These are phyloP conservation scores for Platanista minor DNA, from an alignment of 2,113 vertebrate species.

Conservation along the genomic window DNA sequence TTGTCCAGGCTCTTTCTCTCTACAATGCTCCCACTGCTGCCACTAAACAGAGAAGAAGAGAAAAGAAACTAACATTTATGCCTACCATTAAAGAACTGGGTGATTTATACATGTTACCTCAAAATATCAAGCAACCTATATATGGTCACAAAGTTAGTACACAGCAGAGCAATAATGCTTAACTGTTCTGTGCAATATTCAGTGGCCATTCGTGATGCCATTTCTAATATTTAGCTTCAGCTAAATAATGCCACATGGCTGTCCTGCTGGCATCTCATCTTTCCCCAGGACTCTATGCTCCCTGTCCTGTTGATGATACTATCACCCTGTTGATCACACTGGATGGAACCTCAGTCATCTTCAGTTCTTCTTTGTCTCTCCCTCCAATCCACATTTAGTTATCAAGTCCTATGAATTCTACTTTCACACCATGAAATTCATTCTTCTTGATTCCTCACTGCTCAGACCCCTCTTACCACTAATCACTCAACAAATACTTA, in stretches of 20 bases:
- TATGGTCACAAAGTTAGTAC: background rate
- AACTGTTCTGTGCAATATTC: background rate
- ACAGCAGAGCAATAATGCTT: background rate
- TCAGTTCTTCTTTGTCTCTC: background rate
- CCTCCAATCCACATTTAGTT: background rate
- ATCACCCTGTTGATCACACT: background rate
- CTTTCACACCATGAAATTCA: background rate
- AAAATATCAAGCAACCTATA: background rate
- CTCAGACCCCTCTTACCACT: background rate
- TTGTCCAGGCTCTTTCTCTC: background rate
- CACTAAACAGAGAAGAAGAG: background rate
- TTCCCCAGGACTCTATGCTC: background rate
- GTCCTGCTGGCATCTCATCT: background rate
- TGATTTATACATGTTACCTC: background rate
- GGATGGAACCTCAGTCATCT: background rate
- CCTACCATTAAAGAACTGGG: background rate
- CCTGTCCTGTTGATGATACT: background rate
- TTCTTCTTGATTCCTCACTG: background rate
- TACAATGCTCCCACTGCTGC: background rate
- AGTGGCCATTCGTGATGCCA: background rate
- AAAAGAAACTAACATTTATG: slow-evolving; percentile 28
- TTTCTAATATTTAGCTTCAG: background rate
- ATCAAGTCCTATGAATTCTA: slow-evolving; percentile 9
- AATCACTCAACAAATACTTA: background rate
- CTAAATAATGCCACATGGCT: background rate